Conservation (phyloP, 2,888 invertebrate genomes). For the Watsonalla cultraria region DNA sequence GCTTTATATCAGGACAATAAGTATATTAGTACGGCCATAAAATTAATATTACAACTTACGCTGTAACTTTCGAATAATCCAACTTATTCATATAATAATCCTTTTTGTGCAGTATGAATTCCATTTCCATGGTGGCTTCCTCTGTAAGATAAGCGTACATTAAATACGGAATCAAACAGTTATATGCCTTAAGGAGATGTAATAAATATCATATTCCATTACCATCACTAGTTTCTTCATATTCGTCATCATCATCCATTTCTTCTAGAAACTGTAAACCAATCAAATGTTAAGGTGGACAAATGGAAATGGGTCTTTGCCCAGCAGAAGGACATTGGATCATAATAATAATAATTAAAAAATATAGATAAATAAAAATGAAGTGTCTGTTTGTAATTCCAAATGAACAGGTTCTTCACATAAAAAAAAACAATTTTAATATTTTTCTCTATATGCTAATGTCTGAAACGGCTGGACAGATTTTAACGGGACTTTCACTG, state of each 20-base stretch:
- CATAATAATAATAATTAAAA: too few relatives aligned
- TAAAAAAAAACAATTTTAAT: too few relatives aligned
- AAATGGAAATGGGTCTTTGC: background rate
- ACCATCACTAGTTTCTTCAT: conserved; percentile 71
- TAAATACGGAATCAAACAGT: background rate
- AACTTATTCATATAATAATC: conserved; percentile 96
- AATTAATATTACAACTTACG: conserved; percentile 68
- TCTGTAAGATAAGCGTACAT: conserved; percentile 41
- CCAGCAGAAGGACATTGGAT: too few relatives aligned
- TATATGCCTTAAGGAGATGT: conserved; percentile 5
- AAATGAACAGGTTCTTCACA: too few relatives aligned
- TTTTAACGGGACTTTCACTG: too few relatives aligned
- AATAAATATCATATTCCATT: conserved; percentile 21
- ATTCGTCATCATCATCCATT: conserved; percentile 45
- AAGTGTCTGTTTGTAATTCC: too few relatives aligned
- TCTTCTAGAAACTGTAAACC: conserved; percentile 51
- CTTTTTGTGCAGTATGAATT: conserved; percentile 91
- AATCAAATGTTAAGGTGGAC: conserved; percentile 17
- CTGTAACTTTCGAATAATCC: conserved; percentile 87
- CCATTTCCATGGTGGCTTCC: conserved; percentile 81
- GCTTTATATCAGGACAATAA: too few relatives aligned
- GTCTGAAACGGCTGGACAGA: too few relatives aligned
- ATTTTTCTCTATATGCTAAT: too few relatives aligned
- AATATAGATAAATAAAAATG: too few relatives aligned
- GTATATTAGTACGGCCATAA: background rate